These are phyloP conservation scores for Avahi laniger DNA, from an alignment of 2,797 vertebrate species.

Conservation along the genomic window DNA sequence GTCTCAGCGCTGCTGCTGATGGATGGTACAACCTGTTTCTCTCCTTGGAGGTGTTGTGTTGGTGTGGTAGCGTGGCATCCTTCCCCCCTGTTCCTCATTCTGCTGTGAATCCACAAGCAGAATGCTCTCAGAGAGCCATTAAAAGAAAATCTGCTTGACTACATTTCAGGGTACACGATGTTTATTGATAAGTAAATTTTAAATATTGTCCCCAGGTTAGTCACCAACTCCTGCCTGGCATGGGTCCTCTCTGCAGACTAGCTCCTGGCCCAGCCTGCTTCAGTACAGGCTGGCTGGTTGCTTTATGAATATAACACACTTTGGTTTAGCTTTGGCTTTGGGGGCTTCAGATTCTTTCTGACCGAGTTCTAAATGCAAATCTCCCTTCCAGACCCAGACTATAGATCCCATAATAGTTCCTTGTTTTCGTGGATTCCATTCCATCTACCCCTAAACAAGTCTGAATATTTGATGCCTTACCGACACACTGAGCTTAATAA, in stretches of 20 bases:
- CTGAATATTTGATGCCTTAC: neutral
- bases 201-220: neutral
- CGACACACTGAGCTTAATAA: neutral
- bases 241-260: neutral
- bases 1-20: neutral
- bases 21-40: neutral
- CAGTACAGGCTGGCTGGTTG: neutral
- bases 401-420: neutral
- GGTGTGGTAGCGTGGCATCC: too few species aligned
- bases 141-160: neutral
- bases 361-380: neutral
- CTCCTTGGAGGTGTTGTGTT: neutral
- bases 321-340: neutral
- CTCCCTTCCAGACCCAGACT: neutral
- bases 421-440: neutral
- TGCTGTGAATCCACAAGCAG: neutral
- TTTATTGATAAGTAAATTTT: neutral
- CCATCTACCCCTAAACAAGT: neutral
- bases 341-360: neutral
- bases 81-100: neutral
- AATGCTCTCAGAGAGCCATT: neutral
- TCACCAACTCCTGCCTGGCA: neutral
- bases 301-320: neutral
- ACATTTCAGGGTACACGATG: neutral
- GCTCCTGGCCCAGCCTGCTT: neutral